Base-by-base conservation (phyloP, 2,113 vertebrate species). In the Cynocephalus volans region DNA sequence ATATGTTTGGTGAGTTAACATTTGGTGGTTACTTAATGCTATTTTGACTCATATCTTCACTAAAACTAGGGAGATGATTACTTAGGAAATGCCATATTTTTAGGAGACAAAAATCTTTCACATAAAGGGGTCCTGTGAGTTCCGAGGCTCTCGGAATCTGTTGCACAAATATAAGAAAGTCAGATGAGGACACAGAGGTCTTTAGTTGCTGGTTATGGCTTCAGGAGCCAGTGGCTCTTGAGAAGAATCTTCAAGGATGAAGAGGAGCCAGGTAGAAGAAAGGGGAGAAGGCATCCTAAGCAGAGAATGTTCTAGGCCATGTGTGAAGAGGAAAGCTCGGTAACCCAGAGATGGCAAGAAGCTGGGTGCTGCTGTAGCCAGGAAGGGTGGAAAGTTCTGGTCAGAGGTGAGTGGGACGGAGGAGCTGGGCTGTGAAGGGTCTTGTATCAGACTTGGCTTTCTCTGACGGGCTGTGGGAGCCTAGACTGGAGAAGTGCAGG, bases 131-230 rank as follows among this genome's bases (percentile, higher is more conserved):
- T 41, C 23, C 33, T 52, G 9, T 77, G 52, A 72, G 52, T 58
- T 76, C n/a, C 21, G 72, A 65, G 52, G 33, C 3, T 56, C 2
- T 94, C 28, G 12, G 15, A 26, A 5, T 70, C 69, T 36, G 2
- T 45, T 36, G 10, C n/a, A 76, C 48, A 95, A 76, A 95, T 75
- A 56, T 94, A 50, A 88, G 69, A 28, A 84, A 92, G 45, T 69
- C 15, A 1, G 77, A 2, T 60, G 28, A 88, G 6, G 33, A 1
- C 64, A 41, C 36, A 65, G 12, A 54, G 64, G 70, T 15, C 36
- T 65, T 72, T 17, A 88, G 33, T 21, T 75, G 23, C 58, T 92
- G 60, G 24, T 54, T 6, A 52, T 82, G 41, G 14, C 33, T 93
- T 85, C 50, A 54, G 75, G 86, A 70, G 9, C 13, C 41, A 95